Evolutionary conservation across 2,113 vertebrate species (phyloP).

Genomic region (Connochaetes taurinus): DNA sequence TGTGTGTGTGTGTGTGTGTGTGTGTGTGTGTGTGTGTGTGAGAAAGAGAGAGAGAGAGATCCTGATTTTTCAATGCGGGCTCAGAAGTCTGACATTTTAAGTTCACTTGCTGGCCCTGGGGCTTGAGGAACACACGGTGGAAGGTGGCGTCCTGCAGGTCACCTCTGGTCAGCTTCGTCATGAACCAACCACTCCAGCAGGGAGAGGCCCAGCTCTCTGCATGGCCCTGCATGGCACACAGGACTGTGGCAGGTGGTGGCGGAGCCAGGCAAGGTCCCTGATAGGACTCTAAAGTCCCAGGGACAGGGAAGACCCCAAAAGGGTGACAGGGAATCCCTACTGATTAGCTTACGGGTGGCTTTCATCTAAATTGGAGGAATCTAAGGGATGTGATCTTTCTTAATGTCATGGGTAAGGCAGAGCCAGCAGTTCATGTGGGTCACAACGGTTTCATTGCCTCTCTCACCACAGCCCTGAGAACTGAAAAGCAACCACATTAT

Average conservation of each 20-base stretch:
- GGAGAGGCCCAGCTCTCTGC: not conserved
- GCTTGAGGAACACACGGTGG: not conserved
- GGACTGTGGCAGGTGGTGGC: not conserved
- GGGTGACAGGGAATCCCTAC: not conserved
- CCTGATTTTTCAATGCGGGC: not conserved
- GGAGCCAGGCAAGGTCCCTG: not conserved
- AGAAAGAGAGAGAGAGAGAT: not conserved
- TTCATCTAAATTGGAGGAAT: not conserved
- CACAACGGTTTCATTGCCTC: not conserved
- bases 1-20: not conserved
- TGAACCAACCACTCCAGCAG: not conserved
- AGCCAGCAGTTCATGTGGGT: not conserved
- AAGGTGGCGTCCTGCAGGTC: not conserved
- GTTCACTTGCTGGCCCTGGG: not conserved
- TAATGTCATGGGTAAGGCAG: not conserved
- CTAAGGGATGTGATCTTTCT: not conserved
- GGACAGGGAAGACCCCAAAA: not conserved
- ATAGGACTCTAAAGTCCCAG: not conserved
- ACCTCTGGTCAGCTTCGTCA: not conserved
- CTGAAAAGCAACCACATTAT: not conserved
- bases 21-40: not conserved
- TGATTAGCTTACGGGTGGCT: not conserved
- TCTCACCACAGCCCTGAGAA: not conserved
- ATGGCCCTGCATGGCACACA: fast-evolving
- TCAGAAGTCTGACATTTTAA: not conserved